These are phyloP conservation scores for Danionella cerebrum DNA, from an alignment of 2,113 vertebrate genomes.

Conservation along the genomic window DNA sequence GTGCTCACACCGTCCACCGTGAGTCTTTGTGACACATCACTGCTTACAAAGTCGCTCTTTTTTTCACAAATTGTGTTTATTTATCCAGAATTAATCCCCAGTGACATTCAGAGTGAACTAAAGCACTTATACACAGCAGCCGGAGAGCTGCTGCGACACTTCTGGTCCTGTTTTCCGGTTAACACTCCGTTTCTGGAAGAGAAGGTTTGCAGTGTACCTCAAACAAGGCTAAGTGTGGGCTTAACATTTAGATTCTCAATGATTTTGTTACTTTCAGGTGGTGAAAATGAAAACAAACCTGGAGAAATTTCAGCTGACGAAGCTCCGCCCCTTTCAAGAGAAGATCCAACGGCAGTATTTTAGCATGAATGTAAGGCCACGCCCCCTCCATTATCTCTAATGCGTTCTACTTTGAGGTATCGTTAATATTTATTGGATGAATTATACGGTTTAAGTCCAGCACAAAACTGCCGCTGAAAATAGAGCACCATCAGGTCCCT, in stretches of 20 bases:
- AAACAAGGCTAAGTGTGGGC: too few species aligned
- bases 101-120: constrained; percentile 84
- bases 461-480: too few species aligned
- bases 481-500: too few species aligned
- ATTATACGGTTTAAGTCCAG: too few species aligned
- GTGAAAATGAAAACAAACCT: constrained; percentile 94
- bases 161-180: constrained; percentile 97
- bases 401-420: background rate
- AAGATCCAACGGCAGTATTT: constrained; percentile 94
- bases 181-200: constrained; percentile 95
- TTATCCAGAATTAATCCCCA: constrained; percentile 85
- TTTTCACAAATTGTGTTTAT: background rate
- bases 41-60: too few species aligned
- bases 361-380: constrained; percentile 85
- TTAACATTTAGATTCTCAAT: too few species aligned
- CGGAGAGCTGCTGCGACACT: constrained; percentile 90
- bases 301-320: constrained; percentile 91
- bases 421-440: background rate
- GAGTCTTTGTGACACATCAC: too few species aligned
- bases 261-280: constrained; percentile 58
- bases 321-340: constrained; percentile 93
- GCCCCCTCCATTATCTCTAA: background rate
- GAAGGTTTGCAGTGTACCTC: too few species aligned
- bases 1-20: constrained; percentile 95
- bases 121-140: constrained; percentile 91